Conservation (phyloP, 2,113 vertebrate species). For the Isurus oxyrinchus region DNA sequence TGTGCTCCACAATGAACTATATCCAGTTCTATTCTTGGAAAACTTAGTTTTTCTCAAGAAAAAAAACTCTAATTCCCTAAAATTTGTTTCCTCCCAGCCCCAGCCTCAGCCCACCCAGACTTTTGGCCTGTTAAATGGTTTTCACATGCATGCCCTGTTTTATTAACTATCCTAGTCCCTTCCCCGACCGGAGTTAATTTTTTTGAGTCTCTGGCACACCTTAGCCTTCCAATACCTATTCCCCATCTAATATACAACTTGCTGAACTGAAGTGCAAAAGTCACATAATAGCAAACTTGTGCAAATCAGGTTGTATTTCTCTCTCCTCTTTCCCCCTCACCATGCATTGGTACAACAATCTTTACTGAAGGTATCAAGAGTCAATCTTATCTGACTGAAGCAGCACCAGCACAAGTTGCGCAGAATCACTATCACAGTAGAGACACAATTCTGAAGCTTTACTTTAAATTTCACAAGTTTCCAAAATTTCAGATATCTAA, state of each 20-base stretch:
- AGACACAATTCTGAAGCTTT: not conserved
- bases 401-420: not conserved
- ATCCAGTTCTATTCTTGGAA: slow-evolving; percentile 14
- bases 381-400: not conserved
- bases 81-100: not conserved
- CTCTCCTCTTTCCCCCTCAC: not conserved
- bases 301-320: not conserved
- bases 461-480: not conserved
- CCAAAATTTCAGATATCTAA: not conserved
- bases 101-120: not conserved
- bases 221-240: not conserved
- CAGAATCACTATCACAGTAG: not conserved
- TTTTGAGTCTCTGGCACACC: not conserved
- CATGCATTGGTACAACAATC: not conserved
- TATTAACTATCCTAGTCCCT: not conserved
- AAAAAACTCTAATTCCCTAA: not conserved
- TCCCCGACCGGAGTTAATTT: not conserved
- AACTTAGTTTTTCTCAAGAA: not conserved
- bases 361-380: not conserved
- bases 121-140: not conserved
- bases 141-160: not conserved
- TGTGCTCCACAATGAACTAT: not conserved
- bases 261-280: not conserved
- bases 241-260: not conserved
- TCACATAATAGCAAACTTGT: not conserved